These are phyloP conservation scores for Clarias batrachus DNA, from an alignment of 2,113 vertebrate species.

Conservation along the genomic window DNA sequence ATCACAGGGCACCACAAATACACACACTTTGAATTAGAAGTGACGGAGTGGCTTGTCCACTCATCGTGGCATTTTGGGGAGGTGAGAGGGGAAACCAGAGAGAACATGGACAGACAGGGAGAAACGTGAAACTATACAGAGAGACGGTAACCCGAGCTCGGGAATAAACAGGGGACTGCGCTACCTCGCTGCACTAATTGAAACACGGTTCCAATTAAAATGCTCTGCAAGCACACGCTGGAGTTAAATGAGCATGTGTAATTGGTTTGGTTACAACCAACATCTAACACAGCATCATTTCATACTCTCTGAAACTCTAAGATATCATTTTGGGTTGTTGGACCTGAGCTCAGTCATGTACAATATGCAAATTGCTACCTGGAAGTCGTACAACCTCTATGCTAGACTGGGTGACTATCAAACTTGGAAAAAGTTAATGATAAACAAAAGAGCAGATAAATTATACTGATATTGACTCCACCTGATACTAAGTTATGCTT, in stretches of 20 bases:
- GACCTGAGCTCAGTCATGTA: neutral
- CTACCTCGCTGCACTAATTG: neutral
- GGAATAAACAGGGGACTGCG: no score
- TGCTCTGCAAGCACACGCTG: neutral
- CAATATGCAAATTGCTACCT: neutral
- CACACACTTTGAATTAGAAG: neutral
- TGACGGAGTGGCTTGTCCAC: neutral
- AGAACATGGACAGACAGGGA: neutral
- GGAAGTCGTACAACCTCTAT: neutral
- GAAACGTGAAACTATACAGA: constrained; percentile 1
- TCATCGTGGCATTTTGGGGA: neutral
- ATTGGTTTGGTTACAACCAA: neutral
- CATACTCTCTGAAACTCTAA: neutral
- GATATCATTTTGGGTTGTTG: neutral
- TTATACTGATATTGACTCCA: neutral
- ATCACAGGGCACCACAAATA: neutral
- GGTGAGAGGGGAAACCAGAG: neutral
- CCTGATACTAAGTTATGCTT: neutral
- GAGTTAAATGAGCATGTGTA: neutral
- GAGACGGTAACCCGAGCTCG: neutral
- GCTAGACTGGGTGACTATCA: neutral
- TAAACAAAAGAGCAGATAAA: neutral
- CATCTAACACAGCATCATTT: neutral
- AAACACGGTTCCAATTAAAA: neutral
- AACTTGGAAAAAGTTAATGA: neutral